Conservation (phyloP, 2,797 vertebrate genomes). For the Spinus pinus region DNA sequence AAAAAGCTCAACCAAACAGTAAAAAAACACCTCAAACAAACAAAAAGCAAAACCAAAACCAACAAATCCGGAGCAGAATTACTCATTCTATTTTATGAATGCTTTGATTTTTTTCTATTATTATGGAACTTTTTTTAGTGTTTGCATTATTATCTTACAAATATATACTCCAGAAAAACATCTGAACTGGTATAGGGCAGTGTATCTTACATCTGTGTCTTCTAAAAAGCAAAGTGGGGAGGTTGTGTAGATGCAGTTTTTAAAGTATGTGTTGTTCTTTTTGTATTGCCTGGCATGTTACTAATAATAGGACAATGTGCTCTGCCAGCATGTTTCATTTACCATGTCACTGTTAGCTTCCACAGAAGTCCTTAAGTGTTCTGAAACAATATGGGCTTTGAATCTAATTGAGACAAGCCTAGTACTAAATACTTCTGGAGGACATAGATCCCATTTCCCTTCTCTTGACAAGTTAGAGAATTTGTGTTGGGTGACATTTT, state of each 20-base stretch:
- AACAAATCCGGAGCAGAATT: background rate
- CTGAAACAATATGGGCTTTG: background rate
- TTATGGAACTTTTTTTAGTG: background rate
- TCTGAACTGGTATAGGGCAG: background rate
- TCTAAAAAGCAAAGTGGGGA: background rate
- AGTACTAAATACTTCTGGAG: background rate
- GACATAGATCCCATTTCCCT: background rate
- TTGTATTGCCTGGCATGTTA: background rate
- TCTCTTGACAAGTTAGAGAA: background rate
- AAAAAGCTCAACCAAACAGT: background rate
- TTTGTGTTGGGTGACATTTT: background rate
- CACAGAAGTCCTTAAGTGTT: background rate
- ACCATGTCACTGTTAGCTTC: background rate
- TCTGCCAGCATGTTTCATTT: background rate
- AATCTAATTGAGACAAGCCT: background rate
- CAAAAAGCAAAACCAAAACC: background rate
- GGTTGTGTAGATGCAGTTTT: background rate
- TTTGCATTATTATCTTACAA: background rate
- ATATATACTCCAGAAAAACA: background rate
- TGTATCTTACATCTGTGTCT: background rate
- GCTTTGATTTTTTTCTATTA: background rate
- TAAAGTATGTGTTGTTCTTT: background rate
- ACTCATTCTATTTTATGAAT: constrained; percentile 33
- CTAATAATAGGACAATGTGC: background rate
- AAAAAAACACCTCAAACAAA: background rate